phyloP scores from a whole-genome alignment of 2,113 vertebrate species.

The Phodopus roborovskii region DNA sequence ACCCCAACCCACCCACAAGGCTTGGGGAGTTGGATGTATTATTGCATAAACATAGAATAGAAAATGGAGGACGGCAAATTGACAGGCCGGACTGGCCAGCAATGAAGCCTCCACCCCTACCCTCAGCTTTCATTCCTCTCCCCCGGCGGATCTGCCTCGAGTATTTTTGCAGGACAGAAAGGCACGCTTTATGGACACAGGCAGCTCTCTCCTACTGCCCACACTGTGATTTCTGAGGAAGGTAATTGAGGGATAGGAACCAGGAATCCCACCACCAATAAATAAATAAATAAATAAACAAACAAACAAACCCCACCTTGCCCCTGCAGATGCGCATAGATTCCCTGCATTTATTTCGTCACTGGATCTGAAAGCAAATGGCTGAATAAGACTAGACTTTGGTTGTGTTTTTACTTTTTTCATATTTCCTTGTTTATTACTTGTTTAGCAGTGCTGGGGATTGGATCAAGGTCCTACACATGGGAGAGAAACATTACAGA shows the following conservation, averaged over 20 bases:
- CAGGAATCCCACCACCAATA: neutral
- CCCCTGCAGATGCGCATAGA: neutral
- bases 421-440: neutral
- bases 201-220: neutral
- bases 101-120: neutral
- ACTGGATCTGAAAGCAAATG: neutral
- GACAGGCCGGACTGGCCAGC: neutral
- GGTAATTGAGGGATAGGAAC: neutral
- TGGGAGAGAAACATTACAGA: neutral
- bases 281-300: too few species aligned
- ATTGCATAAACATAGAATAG: neutral
- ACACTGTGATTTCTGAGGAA: neutral
- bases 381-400: neutral
- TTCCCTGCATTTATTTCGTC: neutral
- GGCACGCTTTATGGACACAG: neutral
- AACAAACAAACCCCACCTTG: neutral
- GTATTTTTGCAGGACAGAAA: constrained; percentile 16
- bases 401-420: neutral
- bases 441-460: neutral
- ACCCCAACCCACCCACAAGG: neutral
- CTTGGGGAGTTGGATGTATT: neutral
- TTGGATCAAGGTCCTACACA: neutral
- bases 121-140: too few species aligned
- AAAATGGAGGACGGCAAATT: neutral
- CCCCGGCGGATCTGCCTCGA: neutral